phyloP scores from a whole-genome alignment of 2,888 invertebrate species.

The Podotricha telesiphe region DNA sequence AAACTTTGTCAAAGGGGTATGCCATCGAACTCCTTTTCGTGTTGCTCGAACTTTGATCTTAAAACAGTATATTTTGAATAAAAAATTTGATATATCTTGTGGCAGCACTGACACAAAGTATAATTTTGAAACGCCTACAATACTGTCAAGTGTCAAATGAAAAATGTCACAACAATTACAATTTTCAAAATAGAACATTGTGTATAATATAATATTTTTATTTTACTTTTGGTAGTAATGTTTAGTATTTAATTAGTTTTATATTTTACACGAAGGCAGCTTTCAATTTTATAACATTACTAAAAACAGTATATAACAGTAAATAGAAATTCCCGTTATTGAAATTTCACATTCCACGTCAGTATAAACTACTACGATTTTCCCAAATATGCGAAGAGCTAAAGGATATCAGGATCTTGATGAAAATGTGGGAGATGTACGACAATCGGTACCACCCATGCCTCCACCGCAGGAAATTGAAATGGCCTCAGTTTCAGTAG shows the following conservation, averaged over 20 bases:
- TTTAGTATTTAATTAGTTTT: background rate
- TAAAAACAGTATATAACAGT: constrained; percentile 30
- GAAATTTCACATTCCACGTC: constrained; percentile 64
- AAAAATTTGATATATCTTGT: background rate
- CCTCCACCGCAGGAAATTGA: constrained; percentile 87
- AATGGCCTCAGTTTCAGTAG: constrained; percentile 91
- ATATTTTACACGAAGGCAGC: background rate
- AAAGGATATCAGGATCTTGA: constrained; percentile 86
- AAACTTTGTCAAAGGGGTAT: no score
- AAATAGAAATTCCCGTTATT: constrained; percentile 61
- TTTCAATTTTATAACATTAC: background rate
- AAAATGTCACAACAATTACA: constrained; percentile 29
- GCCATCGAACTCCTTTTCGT: no score
- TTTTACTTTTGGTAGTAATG: background rate
- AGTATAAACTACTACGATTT: constrained; percentile 46
- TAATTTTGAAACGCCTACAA: background rate
- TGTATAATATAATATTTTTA: background rate
- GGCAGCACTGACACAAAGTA: no score
- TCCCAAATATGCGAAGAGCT: constrained; percentile 74
- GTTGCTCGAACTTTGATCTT: no score
- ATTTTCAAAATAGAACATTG: constrained; percentile 27
- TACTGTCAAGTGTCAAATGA: background rate
- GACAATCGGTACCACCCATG: constrained; percentile 69
- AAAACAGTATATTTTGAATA: no score
- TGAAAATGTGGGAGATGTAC: constrained; percentile 67